Conservation (phyloP, 2,797 vertebrate genomes). For the Sebastes matsubarae region DNA sequence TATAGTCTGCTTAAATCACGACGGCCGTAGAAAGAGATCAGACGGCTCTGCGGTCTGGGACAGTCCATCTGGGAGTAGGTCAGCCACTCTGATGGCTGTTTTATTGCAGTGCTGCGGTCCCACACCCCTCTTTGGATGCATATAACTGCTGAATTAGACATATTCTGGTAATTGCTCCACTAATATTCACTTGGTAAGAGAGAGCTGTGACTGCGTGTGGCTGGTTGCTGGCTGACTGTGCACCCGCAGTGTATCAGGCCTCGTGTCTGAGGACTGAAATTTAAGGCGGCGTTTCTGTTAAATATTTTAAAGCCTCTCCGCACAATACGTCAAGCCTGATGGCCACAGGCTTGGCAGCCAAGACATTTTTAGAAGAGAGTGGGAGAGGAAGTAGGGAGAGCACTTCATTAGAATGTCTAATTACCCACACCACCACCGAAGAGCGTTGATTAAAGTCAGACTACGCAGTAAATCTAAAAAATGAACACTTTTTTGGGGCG, state of each 20-base stretch:
- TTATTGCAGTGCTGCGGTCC: conserved; percentile 25
- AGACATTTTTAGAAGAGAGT: conserved; percentile 82
- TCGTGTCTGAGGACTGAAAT: conserved; percentile 73
- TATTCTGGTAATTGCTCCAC: conserved; percentile 40
- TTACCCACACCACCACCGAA: conserved; percentile 75
- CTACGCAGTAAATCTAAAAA: conserved; percentile 78
- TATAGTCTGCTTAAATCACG: conserved; percentile 36
- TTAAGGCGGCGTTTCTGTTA: conserved; percentile 80
- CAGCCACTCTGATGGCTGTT: conserved; percentile 7
- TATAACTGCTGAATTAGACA: conserved; percentile 45
- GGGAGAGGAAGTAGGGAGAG: conserved; percentile 77
- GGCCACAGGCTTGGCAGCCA: conserved; percentile 71
- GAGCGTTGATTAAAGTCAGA: conserved; percentile 82
- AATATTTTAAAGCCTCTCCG: conserved; percentile 84
- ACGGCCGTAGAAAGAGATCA: conserved; percentile 29
- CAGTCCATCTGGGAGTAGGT: conserved; percentile 50
- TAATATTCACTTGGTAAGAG: conserved; percentile 39
- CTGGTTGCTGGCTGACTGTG: conserved; percentile 26
- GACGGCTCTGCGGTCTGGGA: conserved; percentile 40
- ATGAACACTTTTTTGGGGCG: conserved; percentile 41
- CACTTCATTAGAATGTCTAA: conserved; percentile 87
- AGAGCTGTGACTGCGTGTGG: conserved; percentile 24
- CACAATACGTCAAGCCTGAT: conserved; percentile 80
- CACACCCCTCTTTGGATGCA: conserved; percentile 10
- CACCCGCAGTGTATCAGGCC: conserved; percentile 47